phyloP scores from a whole-genome alignment of 2,113 vertebrate genomes.

The Peromyscus californicus region DNA sequence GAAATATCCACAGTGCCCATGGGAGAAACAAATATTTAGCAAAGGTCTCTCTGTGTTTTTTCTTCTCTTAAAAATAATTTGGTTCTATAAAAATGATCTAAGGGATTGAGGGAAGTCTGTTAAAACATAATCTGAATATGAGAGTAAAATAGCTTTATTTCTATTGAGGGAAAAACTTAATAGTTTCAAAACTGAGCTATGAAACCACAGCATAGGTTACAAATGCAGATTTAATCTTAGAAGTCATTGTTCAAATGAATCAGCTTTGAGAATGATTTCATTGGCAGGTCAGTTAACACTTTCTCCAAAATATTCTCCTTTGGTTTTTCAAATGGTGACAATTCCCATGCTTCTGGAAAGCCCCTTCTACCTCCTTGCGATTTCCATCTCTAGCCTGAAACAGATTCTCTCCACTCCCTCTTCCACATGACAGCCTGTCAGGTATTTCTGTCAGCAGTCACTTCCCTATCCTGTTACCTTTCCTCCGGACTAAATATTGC shows the following conservation, averaged over 20 bases:
- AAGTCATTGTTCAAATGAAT: background rate
- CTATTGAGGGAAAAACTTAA: background rate
- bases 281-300: background rate
- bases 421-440: constrained; percentile 5
- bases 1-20: background rate
- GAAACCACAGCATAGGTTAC: background rate
- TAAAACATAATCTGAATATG: background rate
- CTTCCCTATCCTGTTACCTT: background rate
- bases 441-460: background rate
- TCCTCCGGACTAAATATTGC: background rate
- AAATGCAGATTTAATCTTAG: background rate
- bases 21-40: background rate
- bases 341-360: background rate
- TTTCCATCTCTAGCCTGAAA: background rate
- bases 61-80: background rate
- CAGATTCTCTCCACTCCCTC: background rate
- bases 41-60: background rate
- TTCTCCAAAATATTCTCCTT: background rate
- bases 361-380: background rate
- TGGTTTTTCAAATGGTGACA: background rate
- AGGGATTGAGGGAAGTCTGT: background rate
- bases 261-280: constrained; percentile 17
- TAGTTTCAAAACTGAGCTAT: background rate
- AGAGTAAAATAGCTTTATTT: background rate
- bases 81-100: background rate